Conservation (phyloP, 2,797 vertebrate species). For the Pteropus rufus region DNA sequence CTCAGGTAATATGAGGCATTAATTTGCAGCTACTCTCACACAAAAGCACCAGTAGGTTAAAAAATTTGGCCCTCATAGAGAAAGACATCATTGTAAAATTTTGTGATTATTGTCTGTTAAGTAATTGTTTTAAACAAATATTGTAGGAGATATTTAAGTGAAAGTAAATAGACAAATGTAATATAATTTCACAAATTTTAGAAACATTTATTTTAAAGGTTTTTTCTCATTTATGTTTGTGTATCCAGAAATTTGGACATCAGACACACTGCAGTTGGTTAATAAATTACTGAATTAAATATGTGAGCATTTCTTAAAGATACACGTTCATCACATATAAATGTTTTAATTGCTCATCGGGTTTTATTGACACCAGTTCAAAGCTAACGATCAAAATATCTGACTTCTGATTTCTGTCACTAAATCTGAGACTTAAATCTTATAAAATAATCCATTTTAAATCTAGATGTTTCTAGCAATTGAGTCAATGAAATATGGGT, state of each 20-base stretch:
- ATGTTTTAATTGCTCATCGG: not conserved
- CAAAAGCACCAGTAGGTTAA: not conserved
- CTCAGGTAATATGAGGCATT: constrained; percentile 46
- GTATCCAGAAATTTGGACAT: not conserved
- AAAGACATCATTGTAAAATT: not conserved
- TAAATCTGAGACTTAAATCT: not conserved
- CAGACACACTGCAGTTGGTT: not conserved
- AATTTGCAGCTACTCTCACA: constrained; percentile 26
- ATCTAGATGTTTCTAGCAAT: not conserved
- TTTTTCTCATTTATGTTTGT: not conserved
- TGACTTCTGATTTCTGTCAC: not conserved
- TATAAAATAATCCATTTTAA: not conserved
- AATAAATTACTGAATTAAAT: constrained; percentile 13
- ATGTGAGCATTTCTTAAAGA: not conserved
- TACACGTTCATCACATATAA: not conserved
- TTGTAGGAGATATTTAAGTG: not conserved
- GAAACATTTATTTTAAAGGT: not conserved
- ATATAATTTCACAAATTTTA: not conserved
- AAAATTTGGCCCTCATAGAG: not conserved
- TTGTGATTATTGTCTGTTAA: not conserved
- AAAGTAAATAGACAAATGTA: not conserved
- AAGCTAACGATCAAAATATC: not conserved
- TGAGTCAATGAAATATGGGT: not conserved
- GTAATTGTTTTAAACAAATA: not conserved
- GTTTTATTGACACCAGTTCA: not conserved